A percentile compares a stretch with the other conserved stretches of the same genome.
Conservation (phyloP, 2,113 vertebrate genomes). For the Crotalus tigris region DNA sequence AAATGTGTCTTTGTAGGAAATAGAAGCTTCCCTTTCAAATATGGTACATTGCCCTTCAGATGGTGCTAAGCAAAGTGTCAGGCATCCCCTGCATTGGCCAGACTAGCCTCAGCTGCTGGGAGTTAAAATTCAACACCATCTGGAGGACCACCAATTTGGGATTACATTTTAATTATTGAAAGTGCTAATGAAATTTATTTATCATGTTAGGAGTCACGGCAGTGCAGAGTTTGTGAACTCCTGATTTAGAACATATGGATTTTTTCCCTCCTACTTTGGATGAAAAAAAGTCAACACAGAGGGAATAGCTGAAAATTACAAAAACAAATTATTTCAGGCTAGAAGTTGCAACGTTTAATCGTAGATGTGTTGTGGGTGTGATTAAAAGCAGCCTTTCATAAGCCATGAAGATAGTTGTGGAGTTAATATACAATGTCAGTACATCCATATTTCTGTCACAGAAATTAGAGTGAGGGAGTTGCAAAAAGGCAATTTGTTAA, state of each 20-base stretch:
- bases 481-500: background rate
- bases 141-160: background rate
- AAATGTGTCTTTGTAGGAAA: background rate
- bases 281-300: background rate
- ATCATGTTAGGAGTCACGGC: background rate
- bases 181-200: background rate
- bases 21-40: background rate
- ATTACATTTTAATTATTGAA: background rate
- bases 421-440: background rate
- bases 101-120: background rate
- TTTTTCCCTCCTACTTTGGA: background rate
- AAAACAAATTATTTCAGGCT: background rate
- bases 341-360: background rate
- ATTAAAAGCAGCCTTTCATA: background rate
- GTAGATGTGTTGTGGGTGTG: background rate
- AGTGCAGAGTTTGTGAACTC: background rate
- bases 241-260: background rate
- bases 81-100: background rate
- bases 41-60: background rate
- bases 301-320: background rate
- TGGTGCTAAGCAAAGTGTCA: background rate
- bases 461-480: background rate
- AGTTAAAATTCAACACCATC: background rate
- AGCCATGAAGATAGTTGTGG: background rate
- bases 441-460: constrained; percentile 13